Conservation (phyloP, 1,140 invertebrate genomes). For the Conus ventricosus region DNA sequence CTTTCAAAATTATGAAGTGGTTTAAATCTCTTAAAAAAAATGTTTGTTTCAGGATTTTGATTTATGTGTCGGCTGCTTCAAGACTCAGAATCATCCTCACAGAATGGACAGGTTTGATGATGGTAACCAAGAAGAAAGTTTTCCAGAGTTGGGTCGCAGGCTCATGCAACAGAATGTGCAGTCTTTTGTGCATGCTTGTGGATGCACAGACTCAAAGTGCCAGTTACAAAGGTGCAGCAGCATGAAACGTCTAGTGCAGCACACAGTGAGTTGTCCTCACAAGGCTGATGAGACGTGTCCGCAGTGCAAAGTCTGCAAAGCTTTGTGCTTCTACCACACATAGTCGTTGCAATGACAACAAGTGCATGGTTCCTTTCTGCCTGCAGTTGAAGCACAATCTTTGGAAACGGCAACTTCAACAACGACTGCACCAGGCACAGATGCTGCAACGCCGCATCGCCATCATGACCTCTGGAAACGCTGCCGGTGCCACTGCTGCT, state of each 20-base stretch:
- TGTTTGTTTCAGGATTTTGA: constrained; percentile 89
- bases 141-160: constrained; percentile 90
- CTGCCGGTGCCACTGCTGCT: constrained; percentile 26
- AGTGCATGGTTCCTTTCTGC: constrained; percentile 99
- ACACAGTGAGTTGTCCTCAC: constrained; percentile 95
- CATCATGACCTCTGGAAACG: constrained; percentile 75
- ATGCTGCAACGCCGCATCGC: constrained; percentile 89
- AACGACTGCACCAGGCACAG: constrained; percentile 91
- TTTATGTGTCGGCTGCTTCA: constrained; percentile 95
- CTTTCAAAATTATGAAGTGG: too few species aligned
- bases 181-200: constrained; percentile 95
- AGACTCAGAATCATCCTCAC: constrained; percentile 95
- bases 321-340: constrained; percentile 99
- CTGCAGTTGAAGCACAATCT: constrained; percentile 97
- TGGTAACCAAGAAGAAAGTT: constrained; percentile 87
- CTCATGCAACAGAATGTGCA: constrained; percentile 98
- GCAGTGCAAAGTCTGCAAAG: constrained; percentile 98
- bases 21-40: too few species aligned
- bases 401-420: constrained; percentile 96
- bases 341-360: constrained; percentile 94
- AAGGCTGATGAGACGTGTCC: constrained; percentile 97
- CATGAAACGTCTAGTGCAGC: constrained; percentile 98
- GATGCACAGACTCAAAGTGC: constrained; percentile 99
- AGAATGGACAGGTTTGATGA: constrained; percentile 98
- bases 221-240: constrained; percentile 95